Base-by-base conservation (phyloP, 2,113 vertebrate genomes). In the Verasper variegatus region DNA sequence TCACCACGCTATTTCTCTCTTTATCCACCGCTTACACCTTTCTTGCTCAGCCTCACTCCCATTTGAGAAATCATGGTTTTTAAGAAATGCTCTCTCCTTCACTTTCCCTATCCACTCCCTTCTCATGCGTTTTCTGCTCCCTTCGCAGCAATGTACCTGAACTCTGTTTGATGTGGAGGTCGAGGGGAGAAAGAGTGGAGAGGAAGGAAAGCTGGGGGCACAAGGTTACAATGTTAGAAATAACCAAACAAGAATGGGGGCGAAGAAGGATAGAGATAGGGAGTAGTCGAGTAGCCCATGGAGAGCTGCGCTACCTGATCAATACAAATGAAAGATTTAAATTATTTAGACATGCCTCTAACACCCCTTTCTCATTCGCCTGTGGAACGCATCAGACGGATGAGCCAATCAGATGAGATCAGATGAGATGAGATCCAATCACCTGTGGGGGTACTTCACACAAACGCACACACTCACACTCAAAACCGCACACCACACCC, bases 241-340 rank as follows among this genome's bases (percentile, higher is more conserved):
- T 21, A 82, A 84, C 86, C 69, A 45, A 86, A 74, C 51, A 76
- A 58, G 63, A 84, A 58, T 18, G 51, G 26, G 59, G 68, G 51
- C 3, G 31, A 74, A 62, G 27, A 68, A 61, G 70, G 76, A 77
- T 73, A 81, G 84, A 68, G 67, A 71, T 5, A 40, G 45, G 68
- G 68, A 55, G 75, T 55, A 54, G 82, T 65, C 42, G 65, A 86
- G 74, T 65, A 68, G 83, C 68, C 86, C 82, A 24, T 20, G 31
- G 89, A 92, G 91, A 85, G 76, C 54, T 37, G 72, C 6, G 68
- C 83, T 74, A 76, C 79, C 85, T 86, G 92, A 93, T 94, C 92
- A 89, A 94, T 94, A 92, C 90, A 87, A 90, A 93, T 89, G 84
- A 79, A 86, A 74, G 84, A 83, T 87, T 76, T 94, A 81, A 93